Evolutionary conservation across 1,140 invertebrate genomes (phyloP), one percentile per base, ranked within the genome.

Genomic region (Drosophila pseudoobscura): DNA sequence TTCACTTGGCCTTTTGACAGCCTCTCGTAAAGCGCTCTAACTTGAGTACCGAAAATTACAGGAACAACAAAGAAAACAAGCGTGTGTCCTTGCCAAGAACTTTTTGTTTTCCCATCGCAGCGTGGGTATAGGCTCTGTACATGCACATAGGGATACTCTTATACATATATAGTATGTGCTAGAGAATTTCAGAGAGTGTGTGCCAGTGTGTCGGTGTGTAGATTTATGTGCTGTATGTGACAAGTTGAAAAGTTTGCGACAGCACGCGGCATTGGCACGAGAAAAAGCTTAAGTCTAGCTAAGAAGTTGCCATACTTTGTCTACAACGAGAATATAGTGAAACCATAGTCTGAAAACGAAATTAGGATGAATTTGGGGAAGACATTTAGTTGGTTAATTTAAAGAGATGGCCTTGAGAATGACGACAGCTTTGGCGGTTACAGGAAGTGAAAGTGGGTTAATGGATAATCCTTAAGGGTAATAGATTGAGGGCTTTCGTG

Each of bases 191-290:
- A 39, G 9, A 39, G 49, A 50, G 53, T 56, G 26, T 47, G 52
- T 60, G 54, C 44, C 56, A 60, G 46, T 68, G 43, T 71, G 41
- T 78, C 17, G 17, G 61, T 56, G 57, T 61, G 54, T 63, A 56
- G 65, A 85, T 87, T 80, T 87, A 87, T 85, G 82, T 70, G 54
- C 74, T 84, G 63, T 65, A 75, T 75, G 74, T 65, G 77, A 78
- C 74, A 78, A 75, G 61, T 63, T 77, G 58, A 50, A 69, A 77
- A 80, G 69, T 70, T 75, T 35, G 45, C 26, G 29, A 49, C 29
- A 68, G 49, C 15, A 15, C 41, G 41, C 43, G 13, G 17, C 17
- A 17, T 50, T 41, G 50, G 51, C 62, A 66, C 57, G 43, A 52
- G 51, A 49, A 44, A 29, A 61, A 63, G 58, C 54, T 13, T 66